phyloP scores from a whole-genome alignment of 2,888 invertebrate genomes.

The Prosopocoilus inquinatus region DNA sequence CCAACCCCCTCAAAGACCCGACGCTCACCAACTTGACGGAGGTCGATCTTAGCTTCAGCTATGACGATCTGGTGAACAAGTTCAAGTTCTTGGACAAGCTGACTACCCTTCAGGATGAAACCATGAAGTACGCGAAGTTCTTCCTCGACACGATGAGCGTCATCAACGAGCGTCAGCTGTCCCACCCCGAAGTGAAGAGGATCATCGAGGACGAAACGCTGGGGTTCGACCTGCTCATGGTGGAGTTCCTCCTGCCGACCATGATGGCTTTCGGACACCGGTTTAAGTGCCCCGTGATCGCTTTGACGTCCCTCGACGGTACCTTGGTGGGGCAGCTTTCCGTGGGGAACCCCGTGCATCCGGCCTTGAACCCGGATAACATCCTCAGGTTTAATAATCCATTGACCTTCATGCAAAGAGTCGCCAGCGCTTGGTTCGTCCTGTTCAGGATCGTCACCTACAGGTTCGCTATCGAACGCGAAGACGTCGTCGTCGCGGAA shows the following conservation, averaged over 20 bases:
- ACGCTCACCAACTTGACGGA: slow-evolving; percentile 46
- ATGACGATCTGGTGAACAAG: slow-evolving; percentile 28
- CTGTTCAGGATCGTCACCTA: not conserved
- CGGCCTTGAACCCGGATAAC: slow-evolving; percentile 23
- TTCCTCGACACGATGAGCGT: slow-evolving; percentile 9
- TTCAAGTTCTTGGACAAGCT: slow-evolving; percentile 24
- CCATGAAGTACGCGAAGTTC: slow-evolving; percentile 10
- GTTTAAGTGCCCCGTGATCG: slow-evolving; percentile 31
- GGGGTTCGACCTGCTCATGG: slow-evolving; percentile 30
- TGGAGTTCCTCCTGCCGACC: slow-evolving; percentile 25
- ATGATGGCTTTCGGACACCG: slow-evolving; percentile 22
- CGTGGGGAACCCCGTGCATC: slow-evolving; percentile 32
- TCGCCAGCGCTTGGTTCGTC: slow-evolving; percentile 11
- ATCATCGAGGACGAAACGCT: slow-evolving; percentile 16
- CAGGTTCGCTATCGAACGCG: not conserved
- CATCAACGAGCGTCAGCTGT: slow-evolving; percentile 11
- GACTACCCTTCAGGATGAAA: slow-evolving; percentile 3
- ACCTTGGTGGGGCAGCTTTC: slow-evolving; percentile 21
- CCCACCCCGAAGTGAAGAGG: slow-evolving; percentile 16
- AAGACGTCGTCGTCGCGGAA: slow-evolving; percentile 4
- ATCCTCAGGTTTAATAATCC: slow-evolving; percentile 20
- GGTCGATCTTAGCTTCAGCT: slow-evolving; percentile 45
- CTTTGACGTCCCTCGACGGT: slow-evolving; percentile 27
- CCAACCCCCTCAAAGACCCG: slow-evolving; percentile 46
- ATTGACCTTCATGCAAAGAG: slow-evolving; percentile 22